Conservation (phyloP, 2,888 invertebrate genomes). For the Pollenia labialis region DNA sequence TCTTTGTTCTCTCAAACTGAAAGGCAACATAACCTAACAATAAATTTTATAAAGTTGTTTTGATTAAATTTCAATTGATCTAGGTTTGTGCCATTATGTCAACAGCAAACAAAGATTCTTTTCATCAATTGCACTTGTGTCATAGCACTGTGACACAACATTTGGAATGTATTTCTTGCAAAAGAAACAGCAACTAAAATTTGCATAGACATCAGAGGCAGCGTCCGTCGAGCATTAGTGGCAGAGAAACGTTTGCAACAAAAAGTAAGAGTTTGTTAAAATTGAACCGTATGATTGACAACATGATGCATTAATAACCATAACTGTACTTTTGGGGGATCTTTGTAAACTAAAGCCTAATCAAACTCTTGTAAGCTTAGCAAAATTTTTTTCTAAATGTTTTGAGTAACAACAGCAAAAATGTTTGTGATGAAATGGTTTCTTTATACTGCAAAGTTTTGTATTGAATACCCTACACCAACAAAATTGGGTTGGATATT, state of each 20-base stretch:
- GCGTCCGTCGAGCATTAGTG: neutral
- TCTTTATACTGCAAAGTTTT: no score
- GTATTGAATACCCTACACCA: no score
- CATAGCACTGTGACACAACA: neutral
- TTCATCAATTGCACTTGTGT: neutral
- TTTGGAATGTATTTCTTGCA: neutral
- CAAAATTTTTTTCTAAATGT: no score
- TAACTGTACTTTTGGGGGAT: no score
- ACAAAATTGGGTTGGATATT: no score
- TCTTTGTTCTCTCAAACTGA: no score
- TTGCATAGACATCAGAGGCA: constrained; percentile 1
- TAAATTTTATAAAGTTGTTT: no score
- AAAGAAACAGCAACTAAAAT: neutral
- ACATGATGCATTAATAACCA: neutral
- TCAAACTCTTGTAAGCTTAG: no score
- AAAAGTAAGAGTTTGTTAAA: neutral
- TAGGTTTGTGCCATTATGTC: neutral
- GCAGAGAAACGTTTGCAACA: neutral
- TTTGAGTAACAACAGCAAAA: no score
- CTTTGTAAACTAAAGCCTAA: no score
- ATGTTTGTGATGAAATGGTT: no score
- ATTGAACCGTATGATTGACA: constrained; percentile 8
- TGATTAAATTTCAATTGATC: neutral
- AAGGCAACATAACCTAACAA: no score
- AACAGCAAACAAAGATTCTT: neutral